Evolutionary conservation across 1,140 invertebrate species (phyloP), one percentile per base, ranked within the genome.

Genomic region (Pteromalus puparum): DNA sequence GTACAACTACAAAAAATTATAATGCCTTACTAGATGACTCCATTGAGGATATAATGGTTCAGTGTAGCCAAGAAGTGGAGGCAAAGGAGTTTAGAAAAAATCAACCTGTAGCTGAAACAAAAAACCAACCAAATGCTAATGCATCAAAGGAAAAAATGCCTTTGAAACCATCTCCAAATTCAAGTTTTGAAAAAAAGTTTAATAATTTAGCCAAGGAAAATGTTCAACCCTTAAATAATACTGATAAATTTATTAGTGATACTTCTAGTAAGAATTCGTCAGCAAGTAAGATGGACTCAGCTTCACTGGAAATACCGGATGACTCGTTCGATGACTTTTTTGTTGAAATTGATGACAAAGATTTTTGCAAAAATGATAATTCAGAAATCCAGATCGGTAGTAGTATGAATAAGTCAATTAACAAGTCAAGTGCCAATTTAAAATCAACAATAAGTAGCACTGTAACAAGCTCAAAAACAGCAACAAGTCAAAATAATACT

Each of bases 21-120:
- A 81, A 89, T 42, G 91, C 89, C 28, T 80, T 92, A 42, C 89
- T 91, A 82, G 89, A 92, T 82, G 90, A 91, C 81, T 91, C 90
- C 1, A 86, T 90, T 21, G 90, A 92, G 5, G 90, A 91, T 65
- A 88, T 86, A 15, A 89, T 92, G 88, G 85, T 90, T 18, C 87
- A 81, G 53, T 92, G 90, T 67, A 91, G 89, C 87, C 91, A 92
- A 76, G 89, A 92, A 81, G 84, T 91, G n/a, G 91, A 92, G 48
- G 87, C 88, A 48, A 90, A 88, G 75, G 80, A 84, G 61, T 83
- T 81, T n/a, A 61, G 12, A 53, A 84, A 78, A 12, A 73, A 15
- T 3, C 21, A 85, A 46, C 26, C 2, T 77, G 46, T 5, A 46
- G 2, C 15, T 73, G 12, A 73, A 42, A 28, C 24, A 28, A 46